These are phyloP conservation scores for Grantiella picta DNA, from an alignment of 2,113 vertebrate species.

Conservation along the genomic window DNA sequence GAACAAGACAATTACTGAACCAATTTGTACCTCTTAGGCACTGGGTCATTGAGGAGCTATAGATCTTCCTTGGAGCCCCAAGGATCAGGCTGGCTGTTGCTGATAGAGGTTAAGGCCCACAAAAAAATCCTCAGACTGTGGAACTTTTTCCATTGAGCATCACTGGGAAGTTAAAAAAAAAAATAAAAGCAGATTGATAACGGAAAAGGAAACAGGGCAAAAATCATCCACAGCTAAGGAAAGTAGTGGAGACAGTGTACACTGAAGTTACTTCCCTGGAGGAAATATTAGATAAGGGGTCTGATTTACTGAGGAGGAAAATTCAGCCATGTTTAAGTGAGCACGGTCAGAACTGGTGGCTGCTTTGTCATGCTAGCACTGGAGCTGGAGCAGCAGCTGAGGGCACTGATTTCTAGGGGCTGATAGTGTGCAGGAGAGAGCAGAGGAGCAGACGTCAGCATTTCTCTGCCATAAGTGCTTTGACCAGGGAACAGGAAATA, in stretches of 20 bases:
- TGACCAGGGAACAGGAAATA: not conserved
- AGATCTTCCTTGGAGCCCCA: not conserved
- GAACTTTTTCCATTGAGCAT: not conserved
- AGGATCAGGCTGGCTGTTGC: not conserved
- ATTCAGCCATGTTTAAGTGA: not conserved
- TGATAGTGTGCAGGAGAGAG: not conserved
- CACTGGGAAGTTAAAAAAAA: not conserved
- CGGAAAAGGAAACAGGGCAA: not conserved
- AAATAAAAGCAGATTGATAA: not conserved
- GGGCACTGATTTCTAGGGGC: accelerated
- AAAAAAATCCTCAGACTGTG: not conserved
- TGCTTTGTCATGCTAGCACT: not conserved
- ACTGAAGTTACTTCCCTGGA: not conserved
- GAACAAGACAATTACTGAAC: not conserved
- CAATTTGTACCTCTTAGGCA: not conserved
- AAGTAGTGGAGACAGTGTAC: not conserved
- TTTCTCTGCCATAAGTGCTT: not conserved
- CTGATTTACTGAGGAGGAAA: not conserved
- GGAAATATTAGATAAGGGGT: not conserved
- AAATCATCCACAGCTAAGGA: accelerated
- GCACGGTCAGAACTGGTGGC: not conserved
- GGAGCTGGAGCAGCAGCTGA: too few relatives aligned
- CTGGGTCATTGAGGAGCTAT: not conserved
- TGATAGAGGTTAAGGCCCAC: not conserved
- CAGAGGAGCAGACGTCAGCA: accelerated